phyloP scores from a whole-genome alignment of 2,797 vertebrate genomes.

The Pseudochirops cupreus region DNA sequence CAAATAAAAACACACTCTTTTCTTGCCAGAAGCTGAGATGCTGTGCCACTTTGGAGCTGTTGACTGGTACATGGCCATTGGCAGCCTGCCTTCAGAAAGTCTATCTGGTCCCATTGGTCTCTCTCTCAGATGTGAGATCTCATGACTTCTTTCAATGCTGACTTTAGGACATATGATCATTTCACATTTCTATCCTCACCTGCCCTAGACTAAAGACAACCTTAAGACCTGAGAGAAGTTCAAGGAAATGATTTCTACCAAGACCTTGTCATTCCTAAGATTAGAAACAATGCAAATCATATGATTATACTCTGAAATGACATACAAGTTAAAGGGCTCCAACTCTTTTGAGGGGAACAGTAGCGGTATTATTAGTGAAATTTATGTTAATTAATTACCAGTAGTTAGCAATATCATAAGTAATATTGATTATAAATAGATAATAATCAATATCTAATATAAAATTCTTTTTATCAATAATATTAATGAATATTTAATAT shows the following conservation, averaged over 20 bases:
- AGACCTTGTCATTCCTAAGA: conserved; percentile 50
- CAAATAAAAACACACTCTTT: not conserved
- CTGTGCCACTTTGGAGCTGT: not conserved
- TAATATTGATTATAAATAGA: not conserved
- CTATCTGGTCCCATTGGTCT: conserved; percentile 28
- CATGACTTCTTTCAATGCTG: conserved; percentile 17
- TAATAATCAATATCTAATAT: not conserved
- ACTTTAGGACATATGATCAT: not conserved
- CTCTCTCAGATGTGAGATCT: conserved; percentile 17
- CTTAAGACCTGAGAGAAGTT: not conserved
- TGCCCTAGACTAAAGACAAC: not conserved
- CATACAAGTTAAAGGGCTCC: conserved; percentile 41
- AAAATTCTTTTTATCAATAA: not conserved
- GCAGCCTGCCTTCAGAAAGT: not conserved
- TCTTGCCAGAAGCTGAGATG: conserved; percentile 23
- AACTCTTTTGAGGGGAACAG: conserved; percentile 11
- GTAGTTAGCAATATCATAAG: not conserved
- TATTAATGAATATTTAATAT: not conserved
- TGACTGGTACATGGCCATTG: not conserved
- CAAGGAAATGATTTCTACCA: conserved; percentile 56
- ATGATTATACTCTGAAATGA: conserved; percentile 10
- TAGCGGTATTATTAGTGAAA: not conserved
- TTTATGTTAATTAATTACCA: not conserved
- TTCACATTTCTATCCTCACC: conserved; percentile 33
- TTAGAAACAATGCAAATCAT: not conserved